Evolutionary conservation across 1,140 invertebrate species (phyloP), one percentile per base, ranked within the genome.

Genomic region (Neodiprion pinetum): DNA sequence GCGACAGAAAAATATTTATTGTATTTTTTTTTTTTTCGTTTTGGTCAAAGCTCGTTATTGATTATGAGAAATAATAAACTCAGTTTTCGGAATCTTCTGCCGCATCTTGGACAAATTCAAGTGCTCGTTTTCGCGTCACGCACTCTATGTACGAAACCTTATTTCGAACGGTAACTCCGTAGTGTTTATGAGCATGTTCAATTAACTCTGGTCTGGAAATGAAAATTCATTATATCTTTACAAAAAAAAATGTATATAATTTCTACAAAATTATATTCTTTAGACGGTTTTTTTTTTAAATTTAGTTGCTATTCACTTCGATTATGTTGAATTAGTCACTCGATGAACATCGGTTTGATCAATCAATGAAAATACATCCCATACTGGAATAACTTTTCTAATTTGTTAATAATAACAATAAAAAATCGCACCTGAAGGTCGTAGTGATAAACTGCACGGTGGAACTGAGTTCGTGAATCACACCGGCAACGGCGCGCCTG

Each of bases 381-480:
- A 1, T 21, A 21, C 17, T 21, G 17, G 17, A 21, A 21, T 21
- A 21, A 21, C 0, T 21, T 21, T 21, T 21, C 17, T 21, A 21
- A 61, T 61, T 61, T 7, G 3, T 61, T 17, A 8, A 61, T 61
- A 9, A 12, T 11, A 17, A 14, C 4, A 12, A 12, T 23, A 73
- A 71, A 71, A 76, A 48, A 69, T 48, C 76, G 65, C 80, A 87
- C 87, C 86, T 87, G 92, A 99, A 99, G 11, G 98, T 99, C 1
- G 98, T 99, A 0, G 98, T 99, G 80, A 99, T 99, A 87, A 99
- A 99, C 89, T 99, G 99, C 4, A 98, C 98, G 68, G 97, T 96
- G 40, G 93, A 91, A 66, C 96, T 96, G 70, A 99, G 91, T 86
- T 99, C 98, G 88, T 99, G 96, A 82, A 99, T 99, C 97, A 99